Evolutionary conservation across 2,797 vertebrate genomes (phyloP).

Genomic region (Varecia variegata): DNA sequence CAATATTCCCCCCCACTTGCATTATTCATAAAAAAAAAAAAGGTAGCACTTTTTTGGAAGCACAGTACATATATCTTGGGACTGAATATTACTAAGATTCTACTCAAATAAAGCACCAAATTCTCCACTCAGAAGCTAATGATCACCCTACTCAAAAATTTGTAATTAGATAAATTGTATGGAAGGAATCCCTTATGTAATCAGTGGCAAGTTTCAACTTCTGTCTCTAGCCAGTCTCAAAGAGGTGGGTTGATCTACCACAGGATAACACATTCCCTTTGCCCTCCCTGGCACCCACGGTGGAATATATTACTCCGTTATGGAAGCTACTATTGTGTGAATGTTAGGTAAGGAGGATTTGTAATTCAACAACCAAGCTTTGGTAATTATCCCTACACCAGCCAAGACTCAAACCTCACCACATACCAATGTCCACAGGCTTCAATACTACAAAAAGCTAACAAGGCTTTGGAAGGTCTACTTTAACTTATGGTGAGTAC

Average conservation of each 20-base stretch:
- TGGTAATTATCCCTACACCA: conserved; percentile 55
- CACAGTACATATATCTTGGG: neutral
- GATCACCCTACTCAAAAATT: conserved; percentile 61
- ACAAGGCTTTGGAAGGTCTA: neutral
- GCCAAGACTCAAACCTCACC: conserved; percentile 18
- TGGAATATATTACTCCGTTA: conserved; percentile 72
- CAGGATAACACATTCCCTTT: conserved; percentile 68
- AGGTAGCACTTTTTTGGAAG: neutral
- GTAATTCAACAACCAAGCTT: conserved; percentile 54
- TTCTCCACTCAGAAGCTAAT: conserved; percentile 63
- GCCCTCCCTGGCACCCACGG: conserved; percentile 60
- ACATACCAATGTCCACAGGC: neutral
- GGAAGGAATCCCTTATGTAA: conserved; percentile 71
- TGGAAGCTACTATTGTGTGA: conserved; percentile 61
- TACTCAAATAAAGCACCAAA: conserved; percentile 54
- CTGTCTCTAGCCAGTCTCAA: conserved; percentile 73
- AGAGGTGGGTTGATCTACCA: conserved; percentile 69
- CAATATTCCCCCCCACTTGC: neutral
- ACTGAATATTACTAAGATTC: conserved; percentile 12
- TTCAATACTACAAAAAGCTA: neutral
- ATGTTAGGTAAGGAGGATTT: conserved; percentile 65
- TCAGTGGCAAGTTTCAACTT: conserved; percentile 76
- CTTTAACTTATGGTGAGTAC: conserved; percentile 27
- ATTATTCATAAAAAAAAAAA: neutral
- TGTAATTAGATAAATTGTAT: conserved; percentile 68